phyloP scores from a whole-genome alignment of 2,888 invertebrate species.

The Acanthoscelides obtectus region DNA sequence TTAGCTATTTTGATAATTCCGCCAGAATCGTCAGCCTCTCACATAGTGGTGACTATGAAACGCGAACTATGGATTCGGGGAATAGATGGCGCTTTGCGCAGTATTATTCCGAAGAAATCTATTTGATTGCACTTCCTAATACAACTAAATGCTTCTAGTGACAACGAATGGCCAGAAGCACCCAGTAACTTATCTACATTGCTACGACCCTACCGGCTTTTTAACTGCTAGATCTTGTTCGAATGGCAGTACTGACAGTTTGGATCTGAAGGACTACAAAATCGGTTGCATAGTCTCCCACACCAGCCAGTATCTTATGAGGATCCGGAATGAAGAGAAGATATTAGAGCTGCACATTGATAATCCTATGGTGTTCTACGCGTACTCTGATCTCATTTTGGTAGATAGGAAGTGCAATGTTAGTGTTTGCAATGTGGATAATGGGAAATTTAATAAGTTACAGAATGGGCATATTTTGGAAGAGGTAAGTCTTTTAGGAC shows the following conservation, averaged over 20 bases:
- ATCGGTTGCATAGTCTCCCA: constrained; percentile 11
- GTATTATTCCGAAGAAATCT: too few relatives aligned
- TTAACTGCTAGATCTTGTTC: constrained; percentile 6
- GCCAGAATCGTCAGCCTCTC: too few relatives aligned
- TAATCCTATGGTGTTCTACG: constrained; percentile 15
- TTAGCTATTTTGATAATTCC: too few relatives aligned
- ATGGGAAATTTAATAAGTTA: constrained; percentile 5
- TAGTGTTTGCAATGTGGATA: constrained; percentile 16
- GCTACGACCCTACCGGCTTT: constrained; percentile 21
- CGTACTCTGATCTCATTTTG: constrained; percentile 11
- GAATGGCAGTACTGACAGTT: constrained; percentile 15
- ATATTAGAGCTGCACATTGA: constrained; percentile 5
- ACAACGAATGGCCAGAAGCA: background rate
- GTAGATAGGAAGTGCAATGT: constrained; percentile 13
- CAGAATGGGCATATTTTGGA: constrained; percentile 8
- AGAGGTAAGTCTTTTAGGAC: constrained; percentile 5
- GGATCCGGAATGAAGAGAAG: constrained; percentile 12
- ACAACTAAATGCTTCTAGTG: background rate
- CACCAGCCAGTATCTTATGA: constrained; percentile 7
- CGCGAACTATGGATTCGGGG: too few relatives aligned
- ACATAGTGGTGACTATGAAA: too few relatives aligned
- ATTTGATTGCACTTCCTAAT: background rate
- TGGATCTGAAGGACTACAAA: constrained; percentile 11
- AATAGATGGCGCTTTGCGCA: too few relatives aligned
- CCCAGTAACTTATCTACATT: constrained; percentile 28